Evolutionary conservation across 2,797 vertebrate species (phyloP).

Genomic region (Rhynchotus rufescens): DNA sequence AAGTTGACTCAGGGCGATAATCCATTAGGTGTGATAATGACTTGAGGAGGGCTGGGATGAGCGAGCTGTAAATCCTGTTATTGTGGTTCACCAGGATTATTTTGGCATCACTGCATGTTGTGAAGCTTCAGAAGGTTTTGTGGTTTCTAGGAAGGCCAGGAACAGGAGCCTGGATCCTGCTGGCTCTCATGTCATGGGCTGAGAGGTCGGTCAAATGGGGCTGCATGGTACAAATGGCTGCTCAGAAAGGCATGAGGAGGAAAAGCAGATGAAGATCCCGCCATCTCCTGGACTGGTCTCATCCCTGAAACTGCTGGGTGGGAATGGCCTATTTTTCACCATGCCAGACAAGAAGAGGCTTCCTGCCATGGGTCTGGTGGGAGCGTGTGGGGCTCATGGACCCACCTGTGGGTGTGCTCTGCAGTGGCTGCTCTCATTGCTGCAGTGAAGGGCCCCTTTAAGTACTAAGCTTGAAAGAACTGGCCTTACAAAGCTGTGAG

Average conservation of each 20-base stretch:
- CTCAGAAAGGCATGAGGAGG: neutral
- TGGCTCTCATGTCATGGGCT: no score
- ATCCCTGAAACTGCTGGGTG: neutral
- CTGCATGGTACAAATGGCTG: neutral
- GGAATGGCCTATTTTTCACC: neutral
- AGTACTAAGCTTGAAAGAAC: no score
- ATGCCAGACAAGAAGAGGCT: neutral
- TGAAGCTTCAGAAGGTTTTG: neutral
- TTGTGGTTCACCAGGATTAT: neutral
- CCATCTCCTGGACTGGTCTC: neutral
- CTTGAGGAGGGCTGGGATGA: constrained; percentile 35
- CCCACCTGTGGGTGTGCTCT: neutral
- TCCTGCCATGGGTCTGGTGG: neutral
- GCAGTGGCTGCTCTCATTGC: rapidly evolving
- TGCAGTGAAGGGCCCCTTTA: neutral
- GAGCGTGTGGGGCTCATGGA: no score
- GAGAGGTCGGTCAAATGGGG: neutral
- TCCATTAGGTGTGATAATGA: constrained; percentile 7
- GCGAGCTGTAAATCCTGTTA: constrained; percentile 41
- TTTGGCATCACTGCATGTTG: rapidly evolving
- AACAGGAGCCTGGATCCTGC: neutral
- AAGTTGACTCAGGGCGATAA: neutral
- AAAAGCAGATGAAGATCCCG: neutral
- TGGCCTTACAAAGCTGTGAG: neutral
- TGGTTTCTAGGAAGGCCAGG: neutral